Conservation (phyloP, 2,797 vertebrate genomes). For the Sphaeramia orbicularis region DNA sequence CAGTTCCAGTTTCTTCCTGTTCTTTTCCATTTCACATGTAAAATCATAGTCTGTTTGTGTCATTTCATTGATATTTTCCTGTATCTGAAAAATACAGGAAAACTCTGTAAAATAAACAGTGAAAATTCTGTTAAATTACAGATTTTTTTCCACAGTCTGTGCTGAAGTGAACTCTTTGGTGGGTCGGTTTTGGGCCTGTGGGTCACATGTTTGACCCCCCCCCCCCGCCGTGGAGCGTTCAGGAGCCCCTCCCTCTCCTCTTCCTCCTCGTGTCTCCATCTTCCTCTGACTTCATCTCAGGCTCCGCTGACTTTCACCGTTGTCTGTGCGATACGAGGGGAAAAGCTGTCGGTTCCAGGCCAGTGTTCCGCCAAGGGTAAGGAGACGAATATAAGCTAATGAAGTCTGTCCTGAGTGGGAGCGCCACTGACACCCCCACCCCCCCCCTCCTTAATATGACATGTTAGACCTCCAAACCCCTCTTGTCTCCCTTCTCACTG, state of each 20-base stretch:
- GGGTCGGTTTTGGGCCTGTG: too few species aligned
- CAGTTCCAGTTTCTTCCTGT: too few species aligned
- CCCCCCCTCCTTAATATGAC: constrained; percentile 67
- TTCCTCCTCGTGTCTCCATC: constrained; percentile 27
- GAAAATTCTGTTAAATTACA: too few species aligned
- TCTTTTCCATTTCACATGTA: too few species aligned
- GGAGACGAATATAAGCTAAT: constrained; percentile 62
- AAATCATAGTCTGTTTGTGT: too few species aligned
- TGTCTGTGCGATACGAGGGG: constrained; percentile 49
- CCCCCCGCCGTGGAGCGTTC: constrained; percentile 32
- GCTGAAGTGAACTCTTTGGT: too few species aligned
- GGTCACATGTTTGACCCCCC: too few species aligned
- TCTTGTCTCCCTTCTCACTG: constrained; percentile 35
- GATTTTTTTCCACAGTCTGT: too few species aligned
- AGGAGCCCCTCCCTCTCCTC: constrained; percentile 13
- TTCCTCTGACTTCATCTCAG: constrained; percentile 59
- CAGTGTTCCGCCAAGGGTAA: constrained; percentile 49
- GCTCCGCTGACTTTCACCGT: constrained; percentile 49
- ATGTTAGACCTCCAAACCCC: constrained; percentile 52
- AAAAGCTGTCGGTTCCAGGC: constrained; percentile 63
- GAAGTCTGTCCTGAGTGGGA: constrained; percentile 64
- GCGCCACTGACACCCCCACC: constrained; percentile 26
- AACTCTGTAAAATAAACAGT: too few species aligned
- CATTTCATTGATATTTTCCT: too few species aligned
- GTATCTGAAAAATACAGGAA: too few species aligned